Evolutionary conservation across 1,140 invertebrate species (phyloP).

Genomic region (Pseudomyrmex pallidus): DNA sequence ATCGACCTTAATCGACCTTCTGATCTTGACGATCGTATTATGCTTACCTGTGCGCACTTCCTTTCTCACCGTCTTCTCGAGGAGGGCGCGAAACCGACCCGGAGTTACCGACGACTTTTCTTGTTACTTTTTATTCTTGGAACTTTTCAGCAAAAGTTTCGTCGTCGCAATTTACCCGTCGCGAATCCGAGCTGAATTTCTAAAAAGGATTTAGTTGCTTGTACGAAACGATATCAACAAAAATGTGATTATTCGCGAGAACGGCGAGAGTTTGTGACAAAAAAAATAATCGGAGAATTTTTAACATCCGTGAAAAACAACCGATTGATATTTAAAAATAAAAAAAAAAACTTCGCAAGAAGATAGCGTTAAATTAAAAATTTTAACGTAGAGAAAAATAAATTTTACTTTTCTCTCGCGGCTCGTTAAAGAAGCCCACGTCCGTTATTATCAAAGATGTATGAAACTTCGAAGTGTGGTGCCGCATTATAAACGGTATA

Average conservation of each 20-base stretch:
- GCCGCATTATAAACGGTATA: not conserved
- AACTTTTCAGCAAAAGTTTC: not conserved
- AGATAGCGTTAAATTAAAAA: constrained; percentile 7
- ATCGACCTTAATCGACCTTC: constrained; percentile 73
- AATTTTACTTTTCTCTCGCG: not conserved
- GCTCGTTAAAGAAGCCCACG: not conserved
- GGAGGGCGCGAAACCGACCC: constrained; percentile 8
- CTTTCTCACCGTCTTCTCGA: not conserved
- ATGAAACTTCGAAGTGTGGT: not conserved
- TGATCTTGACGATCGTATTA: constrained; percentile 67
- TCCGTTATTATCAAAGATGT: not conserved
- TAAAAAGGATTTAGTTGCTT: not conserved
- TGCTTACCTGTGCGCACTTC: constrained; percentile 14
- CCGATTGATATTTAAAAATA: not conserved
- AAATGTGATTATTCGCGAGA: not conserved
- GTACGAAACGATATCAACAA: not conserved
- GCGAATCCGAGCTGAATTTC: not conserved
- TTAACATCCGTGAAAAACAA: not conserved
- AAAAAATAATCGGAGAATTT: not conserved
- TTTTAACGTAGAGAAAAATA: not conserved
- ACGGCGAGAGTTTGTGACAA: no score
- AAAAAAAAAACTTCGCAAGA: not conserved
- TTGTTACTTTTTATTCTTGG: constrained; percentile 9
- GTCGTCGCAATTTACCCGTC: not conserved
- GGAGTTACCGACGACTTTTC: constrained; percentile 36